phyloP scores from a whole-genome alignment of 2,113 vertebrate species.

The Chrysemys picta region DNA sequence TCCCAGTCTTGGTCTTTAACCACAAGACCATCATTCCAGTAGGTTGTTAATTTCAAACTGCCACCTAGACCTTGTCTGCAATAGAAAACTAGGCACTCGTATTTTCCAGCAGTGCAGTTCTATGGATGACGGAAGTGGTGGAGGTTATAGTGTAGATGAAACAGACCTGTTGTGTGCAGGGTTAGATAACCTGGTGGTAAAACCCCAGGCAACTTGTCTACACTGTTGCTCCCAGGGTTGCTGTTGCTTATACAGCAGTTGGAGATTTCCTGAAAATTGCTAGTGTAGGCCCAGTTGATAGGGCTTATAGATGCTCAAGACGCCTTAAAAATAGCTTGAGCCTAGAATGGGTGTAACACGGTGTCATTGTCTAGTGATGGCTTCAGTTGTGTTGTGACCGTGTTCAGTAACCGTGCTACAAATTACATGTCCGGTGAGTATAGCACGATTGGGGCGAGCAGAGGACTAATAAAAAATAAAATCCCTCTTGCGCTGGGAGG shows the following conservation, averaged over 20 bases:
- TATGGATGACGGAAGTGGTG: not conserved
- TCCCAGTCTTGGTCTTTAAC: not conserved
- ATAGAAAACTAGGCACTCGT: not conserved
- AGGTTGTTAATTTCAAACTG: not conserved
- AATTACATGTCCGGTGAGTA: slow-evolving; percentile 29
- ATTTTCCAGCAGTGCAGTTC: not conserved
- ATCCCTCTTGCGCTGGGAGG: not conserved
- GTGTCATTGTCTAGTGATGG: slow-evolving; percentile 21
- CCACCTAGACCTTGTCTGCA: not conserved
- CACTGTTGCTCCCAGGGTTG: not conserved
- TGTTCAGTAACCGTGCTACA: slow-evolving; percentile 26
- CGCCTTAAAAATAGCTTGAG: not conserved
- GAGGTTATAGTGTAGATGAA: not conserved
- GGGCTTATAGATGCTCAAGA: not conserved
- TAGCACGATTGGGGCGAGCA: slow-evolving; percentile 3
- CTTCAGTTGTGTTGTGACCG: not conserved
- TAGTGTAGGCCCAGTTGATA: fast-evolving
- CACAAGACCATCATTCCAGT: not conserved
- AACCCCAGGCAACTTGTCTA: not conserved
- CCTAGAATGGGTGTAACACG: not conserved
- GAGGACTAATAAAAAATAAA: slow-evolving; percentile 41
- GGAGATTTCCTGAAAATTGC: slow-evolving; percentile 6
- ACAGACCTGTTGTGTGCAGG: not conserved
- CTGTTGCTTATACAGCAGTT: not conserved
- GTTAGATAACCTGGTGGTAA: not conserved